Evolutionary conservation across 2,888 invertebrate species (phyloP).

Genomic region (Diloba caeruleocephala): DNA sequence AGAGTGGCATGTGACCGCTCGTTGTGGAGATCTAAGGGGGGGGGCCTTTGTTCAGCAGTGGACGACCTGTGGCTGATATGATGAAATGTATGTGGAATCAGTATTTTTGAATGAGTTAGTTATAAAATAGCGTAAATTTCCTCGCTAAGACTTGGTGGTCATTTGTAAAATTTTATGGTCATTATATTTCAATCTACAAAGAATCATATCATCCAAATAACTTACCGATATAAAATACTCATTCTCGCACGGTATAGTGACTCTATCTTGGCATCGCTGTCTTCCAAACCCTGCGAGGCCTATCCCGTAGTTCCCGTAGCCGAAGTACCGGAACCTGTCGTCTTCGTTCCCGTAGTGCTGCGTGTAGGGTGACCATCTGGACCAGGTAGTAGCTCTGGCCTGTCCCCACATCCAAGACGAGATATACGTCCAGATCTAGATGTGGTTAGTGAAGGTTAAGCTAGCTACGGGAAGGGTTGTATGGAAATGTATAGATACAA

Average conservation of each 20-base stretch:
- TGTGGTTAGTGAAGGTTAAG: conserved; percentile 65
- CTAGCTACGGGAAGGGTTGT: conserved; percentile 71
- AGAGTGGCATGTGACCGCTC: too few species aligned
- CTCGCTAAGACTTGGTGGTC: too few species aligned
- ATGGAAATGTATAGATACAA: conserved; percentile 21
- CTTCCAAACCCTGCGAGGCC: conserved; percentile 73
- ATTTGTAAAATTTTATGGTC: too few species aligned
- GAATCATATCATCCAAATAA: conserved; percentile 22
- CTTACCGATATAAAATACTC: conserved; percentile 94
- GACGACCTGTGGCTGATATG: too few species aligned
- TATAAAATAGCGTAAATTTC: too few species aligned
- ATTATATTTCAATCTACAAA: too few species aligned
- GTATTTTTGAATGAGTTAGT: too few species aligned
- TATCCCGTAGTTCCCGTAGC: conserved; percentile 78
- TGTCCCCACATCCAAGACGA: conserved; percentile 83
- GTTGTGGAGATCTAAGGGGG: too few species aligned
- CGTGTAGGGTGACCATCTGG: conserved; percentile 81
- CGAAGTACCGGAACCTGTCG: conserved; percentile 73
- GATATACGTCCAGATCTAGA: conserved; percentile 83
- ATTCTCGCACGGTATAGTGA: conserved; percentile 95
- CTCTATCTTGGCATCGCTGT: conserved; percentile 91
- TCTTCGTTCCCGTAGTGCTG: conserved; percentile 72
- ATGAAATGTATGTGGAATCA: too few species aligned
- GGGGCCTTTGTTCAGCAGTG: too few species aligned
- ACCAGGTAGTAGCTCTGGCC: conserved; percentile 51